phyloP scores from a whole-genome alignment of 2,113 vertebrate genomes.

The Urocolius indicus region DNA sequence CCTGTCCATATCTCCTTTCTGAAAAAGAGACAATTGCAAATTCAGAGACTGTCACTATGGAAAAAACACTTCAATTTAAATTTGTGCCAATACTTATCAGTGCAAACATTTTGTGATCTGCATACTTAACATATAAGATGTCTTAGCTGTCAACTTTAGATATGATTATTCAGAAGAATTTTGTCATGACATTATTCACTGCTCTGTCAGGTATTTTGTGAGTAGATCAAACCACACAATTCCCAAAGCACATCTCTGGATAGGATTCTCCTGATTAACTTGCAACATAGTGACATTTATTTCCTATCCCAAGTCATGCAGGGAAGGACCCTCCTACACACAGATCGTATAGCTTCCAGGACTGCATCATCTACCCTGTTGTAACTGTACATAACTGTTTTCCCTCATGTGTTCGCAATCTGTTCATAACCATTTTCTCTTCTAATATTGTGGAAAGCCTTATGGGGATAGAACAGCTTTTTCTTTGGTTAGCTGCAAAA shows the following conservation, averaged over 20 bases:
- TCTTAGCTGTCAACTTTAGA: neutral
- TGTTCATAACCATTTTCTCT: neutral
- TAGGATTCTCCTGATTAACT: neutral
- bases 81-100: neutral
- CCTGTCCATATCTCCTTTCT: neutral
- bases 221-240: neutral
- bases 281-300: neutral
- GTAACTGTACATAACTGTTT: neutral
- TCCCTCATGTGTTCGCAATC: neutral
- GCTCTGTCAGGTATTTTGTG: neutral
- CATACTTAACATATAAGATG: neutral
- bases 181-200: neutral
- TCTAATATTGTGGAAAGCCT: neutral
- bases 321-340: neutral
- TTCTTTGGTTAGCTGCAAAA: neutral
- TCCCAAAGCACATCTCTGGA: neutral
- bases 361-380: neutral
- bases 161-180: neutral
- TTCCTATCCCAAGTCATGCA: neutral
- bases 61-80: neutral
- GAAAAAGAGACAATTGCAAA: neutral
- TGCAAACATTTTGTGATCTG: constrained; percentile 15
- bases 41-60: neutral
- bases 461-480: neutral
- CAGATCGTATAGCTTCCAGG: neutral